Evolutionary conservation across 2,113 vertebrate genomes (phyloP).

Genomic region (Stegastes partitus): DNA sequence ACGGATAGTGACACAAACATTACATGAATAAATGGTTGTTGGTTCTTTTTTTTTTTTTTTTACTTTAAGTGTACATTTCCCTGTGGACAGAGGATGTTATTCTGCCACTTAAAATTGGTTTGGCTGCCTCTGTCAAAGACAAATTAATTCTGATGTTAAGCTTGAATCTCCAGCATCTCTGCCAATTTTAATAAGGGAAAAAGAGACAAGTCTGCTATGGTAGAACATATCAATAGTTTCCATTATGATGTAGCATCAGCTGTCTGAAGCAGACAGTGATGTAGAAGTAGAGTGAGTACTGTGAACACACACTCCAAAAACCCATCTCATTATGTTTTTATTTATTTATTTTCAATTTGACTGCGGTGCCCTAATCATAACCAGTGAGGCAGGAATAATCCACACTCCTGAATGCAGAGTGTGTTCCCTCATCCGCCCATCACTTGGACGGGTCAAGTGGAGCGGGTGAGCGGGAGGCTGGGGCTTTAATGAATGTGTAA

Average conservation of each 20-base stretch:
- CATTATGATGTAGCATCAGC: conserved; percentile 22
- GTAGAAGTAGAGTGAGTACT: not conserved
- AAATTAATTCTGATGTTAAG: not conserved
- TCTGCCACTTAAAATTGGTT: too few relatives aligned
- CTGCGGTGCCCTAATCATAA: not conserved
- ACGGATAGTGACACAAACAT: too few relatives aligned
- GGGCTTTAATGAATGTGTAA: conserved; percentile 73
- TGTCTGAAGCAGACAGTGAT: conserved; percentile 31
- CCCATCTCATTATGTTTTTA: conserved; percentile 5
- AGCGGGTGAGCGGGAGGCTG: conserved; percentile 34
- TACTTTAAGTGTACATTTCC: too few relatives aligned
- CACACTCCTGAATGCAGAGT: conserved; percentile 9
- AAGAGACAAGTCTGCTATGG: conserved; percentile 7
- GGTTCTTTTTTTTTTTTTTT: too few relatives aligned
- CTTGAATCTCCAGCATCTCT: conserved; percentile 1
- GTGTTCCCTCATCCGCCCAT: not conserved
- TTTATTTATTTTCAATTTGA: conserved; percentile 21
- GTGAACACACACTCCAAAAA: not conserved
- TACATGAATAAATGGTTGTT: too few relatives aligned
- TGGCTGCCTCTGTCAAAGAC: too few relatives aligned
- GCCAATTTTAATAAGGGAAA: not conserved
- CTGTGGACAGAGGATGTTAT: too few relatives aligned
- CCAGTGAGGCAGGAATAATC: conserved; percentile 20
- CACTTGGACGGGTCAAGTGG: conserved; percentile 43
- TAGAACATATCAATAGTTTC: not conserved